These are phyloP conservation scores for Hystrix cristata DNA, from an alignment of 2,113 vertebrate species.

Conservation along the genomic window DNA sequence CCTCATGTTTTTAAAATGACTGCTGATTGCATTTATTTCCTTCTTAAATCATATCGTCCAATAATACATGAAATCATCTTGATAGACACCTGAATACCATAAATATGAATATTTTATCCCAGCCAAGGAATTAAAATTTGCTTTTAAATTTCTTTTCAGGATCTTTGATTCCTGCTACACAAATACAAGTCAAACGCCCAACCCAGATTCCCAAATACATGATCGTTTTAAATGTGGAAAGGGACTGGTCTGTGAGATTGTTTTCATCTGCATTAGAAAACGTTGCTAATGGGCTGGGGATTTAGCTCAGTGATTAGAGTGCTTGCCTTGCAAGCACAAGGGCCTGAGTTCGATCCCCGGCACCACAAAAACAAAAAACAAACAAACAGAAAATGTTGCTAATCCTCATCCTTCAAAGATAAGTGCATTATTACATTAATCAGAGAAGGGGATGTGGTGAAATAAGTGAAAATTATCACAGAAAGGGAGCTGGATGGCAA, in stretches of 20 bases:
- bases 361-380: too few species aligned
- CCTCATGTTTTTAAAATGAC: background rate
- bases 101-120: constrained; percentile 28
- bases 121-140: constrained; percentile 44
- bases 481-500: constrained; percentile 82
- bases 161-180: background rate
- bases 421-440: constrained; percentile 84
- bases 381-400: constrained; percentile 67
- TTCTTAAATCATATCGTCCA: constrained; percentile 16
- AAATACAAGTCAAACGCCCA: background rate
- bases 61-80: constrained; percentile 13
- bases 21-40: background rate
- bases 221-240: background rate
- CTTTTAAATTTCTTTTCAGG: constrained; percentile 31
- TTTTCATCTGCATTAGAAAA: constrained; percentile 49
- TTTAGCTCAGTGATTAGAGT: too few species aligned
- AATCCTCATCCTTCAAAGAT: constrained; percentile 64
- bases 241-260: background rate
- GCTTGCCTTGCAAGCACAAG: too few species aligned
- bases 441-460: constrained; percentile 64
- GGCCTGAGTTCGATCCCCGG: too few species aligned
- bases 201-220: background rate
- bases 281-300: constrained; percentile 40
- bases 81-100: background rate
- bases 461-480: constrained; percentile 88